phyloP scores from a whole-genome alignment of 2,113 vertebrate species.

The Apistogramma diplotaenia region DNA sequence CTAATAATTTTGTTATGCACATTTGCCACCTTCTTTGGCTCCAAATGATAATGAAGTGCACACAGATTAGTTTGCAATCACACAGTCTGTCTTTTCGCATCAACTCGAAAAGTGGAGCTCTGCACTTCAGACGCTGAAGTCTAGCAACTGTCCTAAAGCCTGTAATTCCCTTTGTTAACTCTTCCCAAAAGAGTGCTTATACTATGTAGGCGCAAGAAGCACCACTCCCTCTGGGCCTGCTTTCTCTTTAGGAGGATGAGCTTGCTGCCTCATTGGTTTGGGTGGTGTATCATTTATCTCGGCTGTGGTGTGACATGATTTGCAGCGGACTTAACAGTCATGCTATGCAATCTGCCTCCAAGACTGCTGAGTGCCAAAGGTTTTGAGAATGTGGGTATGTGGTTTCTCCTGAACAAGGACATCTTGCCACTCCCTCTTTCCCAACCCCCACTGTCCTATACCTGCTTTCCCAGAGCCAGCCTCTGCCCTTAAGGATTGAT shows the following conservation, averaged over 20 bases:
- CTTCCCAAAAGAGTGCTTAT: neutral
- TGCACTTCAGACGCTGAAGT: neutral
- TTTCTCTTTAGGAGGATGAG: conserved; percentile 35
- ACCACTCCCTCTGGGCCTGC: conserved; percentile 9
- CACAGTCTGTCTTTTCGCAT: conserved; percentile 16
- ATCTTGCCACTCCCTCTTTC: conserved; percentile 41
- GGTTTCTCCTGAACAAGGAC: conserved; percentile 58
- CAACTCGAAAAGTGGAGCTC: neutral
- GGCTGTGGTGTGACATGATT: conserved; percentile 53
- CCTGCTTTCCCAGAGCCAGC: conserved; percentile 39
- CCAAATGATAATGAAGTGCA: conserved; percentile 16
- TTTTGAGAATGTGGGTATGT: conserved; percentile 42
- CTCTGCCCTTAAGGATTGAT: conserved; percentile 56
- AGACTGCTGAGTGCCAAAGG: conserved; percentile 55
- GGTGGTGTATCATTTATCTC: conserved; percentile 54
- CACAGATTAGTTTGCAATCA: conserved; percentile 19
- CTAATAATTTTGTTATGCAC: conserved; percentile 31
- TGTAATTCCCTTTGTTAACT: neutral
- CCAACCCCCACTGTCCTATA: conserved; percentile 41
- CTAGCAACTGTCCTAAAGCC: neutral
- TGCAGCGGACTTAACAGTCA: conserved; percentile 52
- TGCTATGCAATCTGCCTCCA: conserved; percentile 38
- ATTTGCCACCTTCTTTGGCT: conserved; percentile 11
- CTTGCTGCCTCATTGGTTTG: conserved; percentile 57
- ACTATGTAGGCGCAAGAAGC: neutral